These are phyloP conservation scores for Limonius californicus DNA, from an alignment of 1,140 invertebrate species.

Conservation along the genomic window DNA sequence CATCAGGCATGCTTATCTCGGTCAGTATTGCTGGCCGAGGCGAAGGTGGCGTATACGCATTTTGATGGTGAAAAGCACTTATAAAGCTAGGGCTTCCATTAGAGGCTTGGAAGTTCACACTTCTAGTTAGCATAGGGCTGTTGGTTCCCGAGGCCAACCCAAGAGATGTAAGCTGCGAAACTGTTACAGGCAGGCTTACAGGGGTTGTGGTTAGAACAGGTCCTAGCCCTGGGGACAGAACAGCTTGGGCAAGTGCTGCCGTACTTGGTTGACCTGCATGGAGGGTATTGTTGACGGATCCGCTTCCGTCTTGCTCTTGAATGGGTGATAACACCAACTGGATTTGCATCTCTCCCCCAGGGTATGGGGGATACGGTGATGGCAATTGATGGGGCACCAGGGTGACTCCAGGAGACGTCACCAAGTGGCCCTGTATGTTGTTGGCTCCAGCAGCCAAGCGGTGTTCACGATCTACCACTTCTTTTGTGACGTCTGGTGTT, in stretches of 20 bases:
- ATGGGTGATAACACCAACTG: slow-evolving; percentile 77
- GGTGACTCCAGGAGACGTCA: slow-evolving; percentile 50
- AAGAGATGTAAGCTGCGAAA: slow-evolving; percentile 45
- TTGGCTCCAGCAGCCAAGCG: slow-evolving; percentile 44
- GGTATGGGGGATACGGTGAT: slow-evolving; percentile 52
- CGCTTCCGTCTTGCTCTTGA: slow-evolving; percentile 63
- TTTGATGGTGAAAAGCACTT: slow-evolving; percentile 37
- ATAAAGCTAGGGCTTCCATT: slow-evolving; percentile 34
- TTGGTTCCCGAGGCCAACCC: slow-evolving; percentile 44
- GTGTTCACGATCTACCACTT: slow-evolving; percentile 66
- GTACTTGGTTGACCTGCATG: slow-evolving; percentile 64
- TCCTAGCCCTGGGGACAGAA: slow-evolving; percentile 61
- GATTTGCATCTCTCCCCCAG: slow-evolving; percentile 57
- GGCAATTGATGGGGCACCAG: slow-evolving; percentile 58
- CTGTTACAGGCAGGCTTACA: slow-evolving; percentile 47
- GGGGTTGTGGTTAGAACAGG: slow-evolving; percentile 58
- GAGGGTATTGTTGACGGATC: slow-evolving; percentile 64
- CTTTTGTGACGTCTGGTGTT: slow-evolving; percentile 80
- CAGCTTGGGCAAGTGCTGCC: slow-evolving; percentile 66
- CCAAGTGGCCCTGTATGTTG: slow-evolving; percentile 28
- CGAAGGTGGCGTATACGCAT: slow-evolving; percentile 34
- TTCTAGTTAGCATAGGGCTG: slow-evolving; percentile 48
- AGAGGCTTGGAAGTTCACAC: slow-evolving; percentile 36
- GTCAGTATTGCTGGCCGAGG: slow-evolving; percentile 26
- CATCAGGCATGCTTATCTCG: slow-evolving; percentile 28